Percentiles rank a stretch among this genome's conserved stretches.
These are phyloP conservation scores for Ochotona curzoniae DNA, from an alignment of 2,113 vertebrate species.

Conservation along the genomic window DNA sequence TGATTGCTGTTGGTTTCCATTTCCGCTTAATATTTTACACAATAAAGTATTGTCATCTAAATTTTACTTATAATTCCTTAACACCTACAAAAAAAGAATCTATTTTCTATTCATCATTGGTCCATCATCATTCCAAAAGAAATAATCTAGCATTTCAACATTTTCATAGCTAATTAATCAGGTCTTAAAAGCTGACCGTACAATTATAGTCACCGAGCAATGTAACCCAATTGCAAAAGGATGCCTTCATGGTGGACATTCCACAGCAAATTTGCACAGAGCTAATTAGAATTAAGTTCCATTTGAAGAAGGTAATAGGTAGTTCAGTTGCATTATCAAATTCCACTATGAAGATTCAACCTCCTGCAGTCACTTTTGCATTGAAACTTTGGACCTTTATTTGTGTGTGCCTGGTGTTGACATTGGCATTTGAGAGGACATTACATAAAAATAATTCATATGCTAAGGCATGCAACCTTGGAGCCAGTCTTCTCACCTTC, in stretches of 20 bases:
- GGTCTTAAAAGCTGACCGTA: not conserved
- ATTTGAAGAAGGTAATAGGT: not conserved
- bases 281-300: constrained; percentile 39
- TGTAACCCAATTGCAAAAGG: constrained; percentile 33
- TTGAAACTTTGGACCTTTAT: constrained; percentile 44
- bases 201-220: constrained; percentile 32
- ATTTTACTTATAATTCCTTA: not conserved
- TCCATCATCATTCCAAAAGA: not conserved
- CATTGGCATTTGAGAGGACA: constrained; percentile 49
- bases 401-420: constrained; percentile 39
- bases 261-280: constrained; percentile 22
- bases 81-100: not conserved
- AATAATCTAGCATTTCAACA: not conserved
- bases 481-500: not conserved
- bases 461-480: not conserved
- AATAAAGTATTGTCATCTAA: not conserved
- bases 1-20: not conserved
- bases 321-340: constrained; percentile 55
- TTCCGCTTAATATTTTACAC: not conserved
- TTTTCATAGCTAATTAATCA: not conserved
- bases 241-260: constrained; percentile 24
- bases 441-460: not conserved
- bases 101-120: constrained; percentile 25
- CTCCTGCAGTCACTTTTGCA: not conserved
- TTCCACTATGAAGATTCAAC: constrained; percentile 9